A percentile compares a stretch with the other conserved stretches of the same genome.
Conservation (phyloP, 2,888 invertebrate genomes). For the Blomia tropicalis region DNA sequence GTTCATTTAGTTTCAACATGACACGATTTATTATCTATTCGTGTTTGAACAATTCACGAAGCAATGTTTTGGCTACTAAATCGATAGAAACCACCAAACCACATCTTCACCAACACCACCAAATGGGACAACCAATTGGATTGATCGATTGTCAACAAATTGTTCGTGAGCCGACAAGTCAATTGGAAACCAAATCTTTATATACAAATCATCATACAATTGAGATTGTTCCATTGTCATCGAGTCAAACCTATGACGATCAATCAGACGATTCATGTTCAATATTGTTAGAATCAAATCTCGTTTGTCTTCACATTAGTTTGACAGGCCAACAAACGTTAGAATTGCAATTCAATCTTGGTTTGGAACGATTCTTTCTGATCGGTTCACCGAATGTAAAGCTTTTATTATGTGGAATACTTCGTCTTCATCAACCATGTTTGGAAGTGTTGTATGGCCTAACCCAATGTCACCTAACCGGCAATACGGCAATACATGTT, state of each 20-base stretch:
- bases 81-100: too few relatives aligned
- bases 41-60: too few relatives aligned
- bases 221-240: background rate
- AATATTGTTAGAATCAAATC: background rate
- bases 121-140: background rate
- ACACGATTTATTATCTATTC: too few relatives aligned
- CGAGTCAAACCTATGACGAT: background rate
- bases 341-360: constrained; percentile 7
- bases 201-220: background rate
- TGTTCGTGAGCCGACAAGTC: background rate
- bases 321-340: background rate
- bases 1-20: too few relatives aligned
- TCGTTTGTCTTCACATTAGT: background rate
- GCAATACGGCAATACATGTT: background rate
- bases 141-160: constrained; percentile 3
- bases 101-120: too few relatives aligned
- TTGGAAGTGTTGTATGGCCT: background rate
- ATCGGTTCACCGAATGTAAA: background rate
- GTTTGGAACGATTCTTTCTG: constrained; percentile 2
- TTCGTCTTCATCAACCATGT: background rate
- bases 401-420: background rate
- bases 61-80: too few relatives aligned
- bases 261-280: background rate
- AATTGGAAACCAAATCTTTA: background rate
- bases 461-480: background rate